A percentile compares a stretch with the other conserved stretches of the same genome.
These are phyloP conservation scores for Acanthopagrus latus DNA, from an alignment of 2,797 vertebrate genomes.

Conservation along the genomic window DNA sequence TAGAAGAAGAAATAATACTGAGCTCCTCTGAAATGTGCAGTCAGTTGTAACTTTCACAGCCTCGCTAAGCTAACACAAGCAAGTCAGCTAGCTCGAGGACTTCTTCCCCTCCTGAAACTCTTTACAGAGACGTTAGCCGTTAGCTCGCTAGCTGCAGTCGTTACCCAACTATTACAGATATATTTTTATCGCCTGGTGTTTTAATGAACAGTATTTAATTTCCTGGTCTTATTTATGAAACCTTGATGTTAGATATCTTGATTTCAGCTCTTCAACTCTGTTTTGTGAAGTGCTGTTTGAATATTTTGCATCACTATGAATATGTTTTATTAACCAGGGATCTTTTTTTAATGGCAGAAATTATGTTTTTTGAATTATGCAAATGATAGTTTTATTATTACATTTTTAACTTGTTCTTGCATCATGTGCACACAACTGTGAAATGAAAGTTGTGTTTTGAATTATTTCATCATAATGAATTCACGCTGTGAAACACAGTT, in stretches of 20 bases:
- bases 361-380: not conserved
- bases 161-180: no score
- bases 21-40: not conserved
- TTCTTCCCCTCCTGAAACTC: no score
- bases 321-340: no score
- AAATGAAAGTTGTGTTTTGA: not conserved
- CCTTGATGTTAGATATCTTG: not conserved
- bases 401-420: not conserved
- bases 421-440: not conserved
- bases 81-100: no score
- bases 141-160: no score
- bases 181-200: no score
- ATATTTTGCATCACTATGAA: no score
- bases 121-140: no score
- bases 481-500: constrained; percentile 9
- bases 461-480: not conserved
- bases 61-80: no score
- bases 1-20: not conserved
- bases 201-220: not conserved
- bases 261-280: not conserved
- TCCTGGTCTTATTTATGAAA: not conserved
- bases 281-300: no score
- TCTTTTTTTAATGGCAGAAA: no score
- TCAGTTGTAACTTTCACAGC: no score
- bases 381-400: not conserved